A percentile compares a stretch with the other conserved stretches of the same genome.
Conservation (phyloP, 2,888 invertebrate species). For the Dasysyrphus tricinctus region DNA sequence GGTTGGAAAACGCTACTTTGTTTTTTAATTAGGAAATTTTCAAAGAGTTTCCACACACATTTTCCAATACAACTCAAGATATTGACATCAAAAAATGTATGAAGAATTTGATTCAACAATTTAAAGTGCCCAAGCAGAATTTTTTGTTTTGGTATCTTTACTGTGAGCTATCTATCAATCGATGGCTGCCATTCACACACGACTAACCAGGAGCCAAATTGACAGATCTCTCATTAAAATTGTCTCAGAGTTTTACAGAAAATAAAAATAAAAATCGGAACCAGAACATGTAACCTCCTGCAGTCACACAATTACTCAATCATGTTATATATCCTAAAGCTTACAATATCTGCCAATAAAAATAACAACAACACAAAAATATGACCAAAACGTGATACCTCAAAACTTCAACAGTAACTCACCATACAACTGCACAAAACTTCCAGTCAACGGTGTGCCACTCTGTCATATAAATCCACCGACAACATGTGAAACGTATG, state of each 20-base stretch:
- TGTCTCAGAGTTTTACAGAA: slow-evolving; percentile 21
- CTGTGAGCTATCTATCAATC: slow-evolving; percentile 23
- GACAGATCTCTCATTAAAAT: slow-evolving; percentile 55
- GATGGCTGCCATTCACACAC: slow-evolving; percentile 55
- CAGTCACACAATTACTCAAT: slow-evolving; percentile 65
- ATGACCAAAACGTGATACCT: slow-evolving; percentile 64
- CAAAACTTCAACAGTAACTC: slow-evolving; percentile 11
- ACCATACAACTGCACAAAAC: not conserved
- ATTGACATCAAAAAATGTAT: not conserved
- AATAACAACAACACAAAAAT: slow-evolving; percentile 16
- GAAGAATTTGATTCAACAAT: not conserved
- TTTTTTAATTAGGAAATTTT: too few species aligned
- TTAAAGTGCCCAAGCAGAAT: slow-evolving; percentile 31
- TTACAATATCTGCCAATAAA: not conserved
- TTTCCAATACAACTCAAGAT: not conserved
- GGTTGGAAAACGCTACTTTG: too few species aligned
- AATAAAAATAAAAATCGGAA: slow-evolving; percentile 19
- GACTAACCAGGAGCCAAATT: slow-evolving; percentile 59
- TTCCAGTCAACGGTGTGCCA: slow-evolving; percentile 33
- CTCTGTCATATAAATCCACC: slow-evolving; percentile 31
- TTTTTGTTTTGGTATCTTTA: not conserved
- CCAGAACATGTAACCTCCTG: slow-evolving; percentile 44
- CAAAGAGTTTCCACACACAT: too few species aligned
- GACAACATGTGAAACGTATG: slow-evolving; percentile 43
- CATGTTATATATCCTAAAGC: slow-evolving; percentile 45